These are phyloP conservation scores for Glareola pratincola DNA, from an alignment of 2,113 vertebrate genomes.

Conservation along the genomic window DNA sequence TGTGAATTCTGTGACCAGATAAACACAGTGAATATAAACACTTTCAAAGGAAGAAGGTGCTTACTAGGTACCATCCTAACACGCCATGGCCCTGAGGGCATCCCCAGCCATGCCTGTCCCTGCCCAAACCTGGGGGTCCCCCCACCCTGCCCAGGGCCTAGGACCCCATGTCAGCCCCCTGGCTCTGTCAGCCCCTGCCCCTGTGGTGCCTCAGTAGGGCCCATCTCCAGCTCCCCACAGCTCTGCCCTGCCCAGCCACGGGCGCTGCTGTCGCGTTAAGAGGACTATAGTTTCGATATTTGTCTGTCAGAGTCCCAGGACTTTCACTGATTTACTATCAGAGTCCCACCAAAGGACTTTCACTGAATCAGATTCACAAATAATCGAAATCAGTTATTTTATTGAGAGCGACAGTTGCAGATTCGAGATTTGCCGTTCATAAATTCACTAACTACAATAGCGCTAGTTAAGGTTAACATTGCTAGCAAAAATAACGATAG, in stretches of 20 bases:
- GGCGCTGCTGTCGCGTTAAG: too few relatives aligned
- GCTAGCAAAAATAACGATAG: too few relatives aligned
- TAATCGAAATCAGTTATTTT: too few relatives aligned
- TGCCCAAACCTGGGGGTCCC: fast-evolving
- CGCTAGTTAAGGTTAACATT: too few relatives aligned
- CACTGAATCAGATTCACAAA: too few relatives aligned
- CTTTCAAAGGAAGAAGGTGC: background rate
- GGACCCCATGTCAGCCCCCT: background rate
- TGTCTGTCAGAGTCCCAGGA: too few relatives aligned
- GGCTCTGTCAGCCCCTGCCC: background rate
- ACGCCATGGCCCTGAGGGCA: background rate
- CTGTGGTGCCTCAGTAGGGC: background rate
- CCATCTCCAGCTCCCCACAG: background rate
- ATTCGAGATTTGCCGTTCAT: too few relatives aligned
- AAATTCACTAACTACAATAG: too few relatives aligned
- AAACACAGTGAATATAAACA: background rate
- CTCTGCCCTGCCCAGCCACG: background rate
- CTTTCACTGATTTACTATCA: too few relatives aligned
- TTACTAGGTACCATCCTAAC: background rate
- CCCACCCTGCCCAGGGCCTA: fast-evolving
- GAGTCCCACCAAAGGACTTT: too few relatives aligned
- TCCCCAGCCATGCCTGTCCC: background rate
- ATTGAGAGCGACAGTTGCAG: too few relatives aligned
- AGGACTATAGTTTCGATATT: too few relatives aligned
- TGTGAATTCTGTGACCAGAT: background rate